Evolutionary conservation across 2,113 vertebrate species (phyloP), one percentile per base, ranked within the genome.

Genomic region (Thermophis baileyi): DNA sequence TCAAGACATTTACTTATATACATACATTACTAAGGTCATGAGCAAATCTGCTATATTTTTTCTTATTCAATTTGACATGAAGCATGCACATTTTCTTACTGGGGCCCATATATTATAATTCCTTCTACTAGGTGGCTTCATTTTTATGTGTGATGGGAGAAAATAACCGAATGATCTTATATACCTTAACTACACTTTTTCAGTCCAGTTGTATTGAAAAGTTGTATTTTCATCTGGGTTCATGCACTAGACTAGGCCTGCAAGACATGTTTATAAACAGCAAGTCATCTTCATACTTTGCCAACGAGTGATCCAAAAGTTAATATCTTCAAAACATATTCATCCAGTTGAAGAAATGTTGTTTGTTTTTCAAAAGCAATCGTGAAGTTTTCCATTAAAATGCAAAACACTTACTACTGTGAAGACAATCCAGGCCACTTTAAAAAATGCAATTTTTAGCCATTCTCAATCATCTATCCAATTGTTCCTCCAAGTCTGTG

Each of bases 241-340:
- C 44, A 85, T 9, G 74, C 14, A 85, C 3, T 92, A 89, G 88
- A 85, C 3, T 91, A 89, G 86, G 14, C 90, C 60, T 88, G n/a
- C 60, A 94, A 85, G 89, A 60, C 91, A 93, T 90, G 57, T 91
- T 85, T 94, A 90, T 88, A 92, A 54, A 81, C 63, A 91, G n/a
- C 25, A 90, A 87, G 40, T 90, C 57, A 93, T 30, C 46, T n/a
- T n/a, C 24, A 11, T 10, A 54, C 49, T 69, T 69, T 89, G 50
- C 90, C 35, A 49, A 40, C 30, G 49, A 53, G 44, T 16, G 93
- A 87, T 49, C 46, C n/a, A 87, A 89, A 55, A 89, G 11, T 85
- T 88, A 95, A 92, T 87, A 91, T 8, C 87, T 86, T 93, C 44
- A 35, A 40, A 94, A 92, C 63, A 93, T 92, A 81, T 87, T 86